Percentiles rank a stretch among this genome's conserved stretches.
phyloP scores from a whole-genome alignment of 2,113 vertebrate genomes.

The Petaurus breviceps region DNA sequence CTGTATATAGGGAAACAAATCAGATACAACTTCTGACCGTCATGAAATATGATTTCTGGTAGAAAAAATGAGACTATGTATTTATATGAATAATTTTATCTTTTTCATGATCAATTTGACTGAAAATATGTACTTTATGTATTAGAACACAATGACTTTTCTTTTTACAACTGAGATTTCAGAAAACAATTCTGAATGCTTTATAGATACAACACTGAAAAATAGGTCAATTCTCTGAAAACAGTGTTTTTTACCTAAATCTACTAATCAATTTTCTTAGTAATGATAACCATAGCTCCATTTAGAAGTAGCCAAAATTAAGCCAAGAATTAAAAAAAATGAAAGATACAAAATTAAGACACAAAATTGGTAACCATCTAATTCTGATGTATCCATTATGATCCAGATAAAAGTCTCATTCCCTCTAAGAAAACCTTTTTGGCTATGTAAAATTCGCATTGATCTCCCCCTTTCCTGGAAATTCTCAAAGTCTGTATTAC shows the following conservation, averaged over 20 bases:
- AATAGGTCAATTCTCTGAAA: conserved; percentile 27
- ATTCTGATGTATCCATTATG: background rate
- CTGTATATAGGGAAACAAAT: background rate
- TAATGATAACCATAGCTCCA: background rate
- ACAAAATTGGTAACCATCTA: background rate
- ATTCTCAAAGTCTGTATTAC: background rate
- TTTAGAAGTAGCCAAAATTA: background rate
- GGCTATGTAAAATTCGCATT: background rate
- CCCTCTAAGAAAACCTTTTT: background rate
- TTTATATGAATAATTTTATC: background rate
- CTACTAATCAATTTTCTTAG: background rate
- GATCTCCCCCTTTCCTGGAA: background rate
- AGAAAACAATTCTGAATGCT: background rate
- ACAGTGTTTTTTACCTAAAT: background rate
- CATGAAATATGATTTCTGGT: background rate
- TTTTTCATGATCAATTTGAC: background rate
- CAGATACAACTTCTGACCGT: background rate
- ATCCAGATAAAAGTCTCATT: background rate
- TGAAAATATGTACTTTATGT: background rate
- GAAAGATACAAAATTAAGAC: background rate
- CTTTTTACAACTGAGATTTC: conserved; percentile 36
- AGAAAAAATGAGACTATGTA: background rate
- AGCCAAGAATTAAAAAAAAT: background rate
- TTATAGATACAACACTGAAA: conserved; percentile 10
- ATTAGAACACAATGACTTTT: background rate